Percentiles rank a stretch among this genome's conserved stretches.
Conservation (phyloP, 2,113 vertebrate species). For the Panthera leo region DNA sequence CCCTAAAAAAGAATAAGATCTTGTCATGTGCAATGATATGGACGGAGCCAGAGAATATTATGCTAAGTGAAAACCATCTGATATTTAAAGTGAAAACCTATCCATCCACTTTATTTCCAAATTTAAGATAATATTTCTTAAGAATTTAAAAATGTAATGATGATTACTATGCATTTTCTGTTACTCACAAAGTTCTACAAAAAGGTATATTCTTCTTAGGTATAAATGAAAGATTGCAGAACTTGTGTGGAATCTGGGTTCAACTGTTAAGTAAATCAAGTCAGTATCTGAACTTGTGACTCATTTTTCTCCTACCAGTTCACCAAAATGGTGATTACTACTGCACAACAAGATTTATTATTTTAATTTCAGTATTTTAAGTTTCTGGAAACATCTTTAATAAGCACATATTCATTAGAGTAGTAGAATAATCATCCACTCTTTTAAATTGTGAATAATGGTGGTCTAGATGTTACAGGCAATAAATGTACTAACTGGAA, state of each 20-base stretch:
- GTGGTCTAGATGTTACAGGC: not conserved
- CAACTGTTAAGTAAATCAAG: not conserved
- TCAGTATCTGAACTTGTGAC: not conserved
- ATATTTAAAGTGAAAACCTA: not conserved
- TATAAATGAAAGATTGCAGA: not conserved
- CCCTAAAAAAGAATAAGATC: not conserved
- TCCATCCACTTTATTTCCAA: not conserved
- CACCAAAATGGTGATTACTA: not conserved
- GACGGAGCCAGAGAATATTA: not conserved
- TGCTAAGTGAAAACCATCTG: not conserved
- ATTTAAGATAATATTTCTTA: not conserved
- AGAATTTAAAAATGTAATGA: not conserved
- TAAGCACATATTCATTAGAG: not conserved
- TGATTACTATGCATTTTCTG: not conserved
- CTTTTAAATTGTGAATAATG: not conserved
- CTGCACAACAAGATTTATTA: not conserved
- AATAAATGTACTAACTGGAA: not conserved
- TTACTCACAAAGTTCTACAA: not conserved
- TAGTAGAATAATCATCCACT: not conserved
- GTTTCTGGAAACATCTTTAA: not conserved
- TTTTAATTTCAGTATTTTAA: not conserved
- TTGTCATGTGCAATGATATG: not conserved
- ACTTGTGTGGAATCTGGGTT: not conserved
- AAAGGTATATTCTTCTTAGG: not conserved
- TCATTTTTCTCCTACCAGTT: not conserved